Evolutionary conservation across 2,888 invertebrate species (phyloP), one percentile per base, ranked within the genome.

Genomic region (Orchesellides sinensis): DNA sequence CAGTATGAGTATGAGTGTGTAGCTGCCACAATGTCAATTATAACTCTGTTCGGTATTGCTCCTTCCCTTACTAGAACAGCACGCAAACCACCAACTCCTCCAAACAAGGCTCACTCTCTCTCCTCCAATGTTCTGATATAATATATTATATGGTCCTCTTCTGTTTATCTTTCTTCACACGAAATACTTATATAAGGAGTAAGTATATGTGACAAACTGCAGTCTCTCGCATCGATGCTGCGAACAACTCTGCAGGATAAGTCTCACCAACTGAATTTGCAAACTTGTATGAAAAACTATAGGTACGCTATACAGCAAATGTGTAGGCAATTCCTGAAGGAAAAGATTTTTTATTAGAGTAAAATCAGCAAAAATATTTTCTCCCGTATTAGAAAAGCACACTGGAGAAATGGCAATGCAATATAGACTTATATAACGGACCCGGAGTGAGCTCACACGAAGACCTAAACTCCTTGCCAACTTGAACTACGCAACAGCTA

Each of bases 1-100:
- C n/a, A n/a, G n/a, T n/a, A n/a, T n/a, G n/a, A n/a, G n/a, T n/a
- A n/a, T n/a, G n/a, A n/a, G n/a, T n/a, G n/a, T n/a, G 10, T 10
- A 19, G 10, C 54, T 70, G 40, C 54, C 70, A 70, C 70, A 70
- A 56, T 70, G 70, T 70, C 70, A 70, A 56, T 70, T 70, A 56
- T 23, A 52, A 56, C 56, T 47, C 63, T 74, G 27, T 25, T 4
- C 27, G n/a, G n/a, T n/a, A n/a, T n/a, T 27, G 12, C 17, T 70
- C 19, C 70, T 19, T 21, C 21, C 54, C 35, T 25, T 25, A 56
- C 68, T 6, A 69, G 29, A 21, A 56, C 27, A 27, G 27, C 49
- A n/a, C 59, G 27, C 27, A 8, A 65, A 45, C 40, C 14, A 45
- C 40, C 19, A n/a, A 21, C 40, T 12, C 27, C 29, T 61, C 21